A percentile compares a stretch with the other conserved stretches of the same genome.
Conservation (phyloP, 2,888 invertebrate genomes). For the Cynaeus angustus region DNA sequence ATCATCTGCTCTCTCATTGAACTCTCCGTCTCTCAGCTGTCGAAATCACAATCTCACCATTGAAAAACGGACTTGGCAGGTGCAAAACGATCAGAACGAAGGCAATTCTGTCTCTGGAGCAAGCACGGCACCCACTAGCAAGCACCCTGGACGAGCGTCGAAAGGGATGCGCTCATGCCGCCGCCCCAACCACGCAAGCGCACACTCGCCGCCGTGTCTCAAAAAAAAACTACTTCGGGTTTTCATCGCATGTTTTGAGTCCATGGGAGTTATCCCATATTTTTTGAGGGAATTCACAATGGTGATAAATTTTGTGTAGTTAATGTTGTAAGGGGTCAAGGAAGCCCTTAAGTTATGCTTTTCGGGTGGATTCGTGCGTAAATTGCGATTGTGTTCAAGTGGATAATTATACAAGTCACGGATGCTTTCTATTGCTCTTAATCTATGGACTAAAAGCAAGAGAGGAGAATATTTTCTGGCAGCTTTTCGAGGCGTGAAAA, state of each 20-base stretch:
- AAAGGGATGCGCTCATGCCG: slow-evolving; percentile 31
- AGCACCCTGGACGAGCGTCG: slow-evolving; percentile 31
- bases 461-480: too few relatives aligned
- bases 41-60: slow-evolving; percentile 7
- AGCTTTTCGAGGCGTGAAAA: too few relatives aligned
- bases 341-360: background rate
- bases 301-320: too few relatives aligned
- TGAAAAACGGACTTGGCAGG: slow-evolving; percentile 23
- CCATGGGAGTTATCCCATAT: too few relatives aligned
- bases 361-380: background rate
- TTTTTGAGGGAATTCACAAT: too few relatives aligned
- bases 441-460: background rate
- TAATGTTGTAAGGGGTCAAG: background rate
- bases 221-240: background rate
- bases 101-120: background rate
- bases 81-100: slow-evolving; percentile 11
- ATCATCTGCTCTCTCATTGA: background rate
- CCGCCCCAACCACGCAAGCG: slow-evolving; percentile 39
- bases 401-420: slow-evolving; percentile 26
- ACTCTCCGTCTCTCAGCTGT: background rate
- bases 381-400: background rate
- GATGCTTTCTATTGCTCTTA: slow-evolving; percentile 3
- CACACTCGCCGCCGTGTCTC: slow-evolving; percentile 14
- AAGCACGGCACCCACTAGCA: slow-evolving; percentile 38
- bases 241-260: background rate